These are phyloP conservation scores for Drosophila rufa DNA, from an alignment of 1,140 invertebrate species.

Conservation along the genomic window DNA sequence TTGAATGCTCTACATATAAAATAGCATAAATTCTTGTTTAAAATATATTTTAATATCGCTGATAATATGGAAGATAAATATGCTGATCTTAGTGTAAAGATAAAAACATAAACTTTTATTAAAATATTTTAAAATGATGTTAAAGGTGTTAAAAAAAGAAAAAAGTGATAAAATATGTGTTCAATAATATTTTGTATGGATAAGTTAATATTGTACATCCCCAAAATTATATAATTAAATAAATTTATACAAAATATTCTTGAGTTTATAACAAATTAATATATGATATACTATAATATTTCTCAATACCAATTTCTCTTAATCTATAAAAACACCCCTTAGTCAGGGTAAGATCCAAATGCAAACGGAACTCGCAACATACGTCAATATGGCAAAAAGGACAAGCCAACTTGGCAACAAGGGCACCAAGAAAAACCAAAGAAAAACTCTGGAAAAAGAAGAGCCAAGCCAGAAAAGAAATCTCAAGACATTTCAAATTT, in stretches of 20 bases:
- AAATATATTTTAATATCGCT: background rate
- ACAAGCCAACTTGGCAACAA: conserved; percentile 73
- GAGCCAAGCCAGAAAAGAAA: conserved; percentile 48
- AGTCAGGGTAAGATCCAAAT: conserved; percentile 26
- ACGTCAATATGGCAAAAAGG: conserved; percentile 73
- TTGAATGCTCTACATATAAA: background rate
- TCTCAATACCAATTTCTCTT: background rate
- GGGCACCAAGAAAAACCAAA: conserved; percentile 22
- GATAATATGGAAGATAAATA: too few species aligned
- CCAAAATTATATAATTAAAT: too few species aligned
- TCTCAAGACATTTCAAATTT: conserved; percentile 84
- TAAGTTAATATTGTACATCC: too few species aligned
- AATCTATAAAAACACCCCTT: background rate
- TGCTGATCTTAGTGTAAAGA: too few species aligned
- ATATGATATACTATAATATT: too few species aligned
- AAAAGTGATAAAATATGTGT: too few species aligned
- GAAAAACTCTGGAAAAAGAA: conserved; percentile 25
- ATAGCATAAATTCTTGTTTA: background rate
- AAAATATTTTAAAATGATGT: too few species aligned
- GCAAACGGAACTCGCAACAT: conserved; percentile 69
- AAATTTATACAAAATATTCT: background rate
- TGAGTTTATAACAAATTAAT: too few species aligned
- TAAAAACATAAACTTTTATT: too few species aligned
- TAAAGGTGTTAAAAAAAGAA: too few species aligned
- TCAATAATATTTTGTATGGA: too few species aligned